Percentiles rank a stretch among this genome's conserved stretches.
Conservation (phyloP, 2,888 invertebrate genomes). For the Drosophila barbarae region DNA sequence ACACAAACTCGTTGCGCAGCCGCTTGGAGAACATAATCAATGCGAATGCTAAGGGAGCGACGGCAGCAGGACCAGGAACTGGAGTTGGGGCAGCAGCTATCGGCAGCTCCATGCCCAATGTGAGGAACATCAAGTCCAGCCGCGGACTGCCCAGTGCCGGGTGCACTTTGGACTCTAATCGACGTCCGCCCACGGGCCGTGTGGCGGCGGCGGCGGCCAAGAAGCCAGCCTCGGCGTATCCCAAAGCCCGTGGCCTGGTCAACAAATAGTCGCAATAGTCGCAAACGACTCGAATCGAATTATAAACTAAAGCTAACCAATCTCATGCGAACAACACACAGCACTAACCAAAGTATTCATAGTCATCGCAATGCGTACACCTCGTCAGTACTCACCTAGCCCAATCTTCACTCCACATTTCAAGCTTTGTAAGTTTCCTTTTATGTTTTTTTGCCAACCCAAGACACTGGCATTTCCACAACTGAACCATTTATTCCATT, state of each 20-base stretch:
- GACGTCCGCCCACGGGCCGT: constrained; percentile 76
- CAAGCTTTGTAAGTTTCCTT: constrained; percentile 62
- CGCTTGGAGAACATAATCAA: constrained; percentile 79
- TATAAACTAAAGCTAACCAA: constrained; percentile 29
- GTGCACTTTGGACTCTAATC: constrained; percentile 75
- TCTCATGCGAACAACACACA: constrained; percentile 30
- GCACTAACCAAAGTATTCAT: constrained; percentile 67
- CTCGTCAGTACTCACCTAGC: constrained; percentile 51
- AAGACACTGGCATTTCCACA: constrained; percentile 7
- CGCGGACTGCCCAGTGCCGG: constrained; percentile 64
- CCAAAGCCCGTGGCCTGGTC: constrained; percentile 79
- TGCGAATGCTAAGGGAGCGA: constrained; percentile 70
- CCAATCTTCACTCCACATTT: constrained; percentile 57
- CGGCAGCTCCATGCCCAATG: constrained; percentile 49
- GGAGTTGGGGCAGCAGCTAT: constrained; percentile 34
- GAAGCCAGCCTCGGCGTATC: constrained; percentile 80
- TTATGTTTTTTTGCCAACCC: constrained; percentile 12
- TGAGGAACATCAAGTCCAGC: constrained; percentile 71
- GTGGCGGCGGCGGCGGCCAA: constrained; percentile 60
- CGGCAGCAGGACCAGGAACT: constrained; percentile 32
- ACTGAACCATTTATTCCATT: constrained; percentile 10
- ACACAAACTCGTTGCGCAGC: constrained; percentile 77
- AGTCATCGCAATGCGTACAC: constrained; percentile 49
- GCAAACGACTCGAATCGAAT: constrained; percentile 27
- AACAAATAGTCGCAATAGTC: constrained; percentile 75